These are phyloP conservation scores for Lottia gigantea DNA, from an alignment of 2,888 invertebrate genomes.

Conservation along the genomic window DNA sequence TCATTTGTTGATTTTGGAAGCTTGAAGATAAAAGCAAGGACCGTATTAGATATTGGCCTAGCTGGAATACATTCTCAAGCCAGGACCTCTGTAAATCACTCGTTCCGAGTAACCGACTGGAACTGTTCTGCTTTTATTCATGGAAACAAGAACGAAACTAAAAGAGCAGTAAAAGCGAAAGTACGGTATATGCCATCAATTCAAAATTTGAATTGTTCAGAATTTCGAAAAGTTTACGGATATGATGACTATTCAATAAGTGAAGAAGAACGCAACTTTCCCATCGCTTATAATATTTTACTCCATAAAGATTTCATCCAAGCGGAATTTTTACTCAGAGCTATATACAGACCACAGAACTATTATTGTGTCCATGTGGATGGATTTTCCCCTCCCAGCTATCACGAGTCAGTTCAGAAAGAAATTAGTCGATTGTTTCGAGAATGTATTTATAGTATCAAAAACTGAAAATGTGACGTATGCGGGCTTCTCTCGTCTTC, in stretches of 20 bases:
- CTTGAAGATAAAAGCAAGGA: no score
- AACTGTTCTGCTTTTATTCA: no score
- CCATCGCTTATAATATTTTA: slow-evolving; percentile 61
- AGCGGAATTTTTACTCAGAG: slow-evolving; percentile 53
- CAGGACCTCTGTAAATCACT: no score
- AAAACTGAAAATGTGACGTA: slow-evolving; percentile 61
- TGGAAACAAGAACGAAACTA: no score
- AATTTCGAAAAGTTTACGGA: slow-evolving; percentile 38
- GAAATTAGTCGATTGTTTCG: slow-evolving; percentile 56
- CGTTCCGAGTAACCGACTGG: no score
- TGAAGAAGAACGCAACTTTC: slow-evolving; percentile 48
- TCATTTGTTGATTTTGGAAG: no score
- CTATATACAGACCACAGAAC: slow-evolving; percentile 63
- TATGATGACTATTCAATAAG: slow-evolving; percentile 29
- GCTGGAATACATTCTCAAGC: no score
- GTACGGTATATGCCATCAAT: not conserved
- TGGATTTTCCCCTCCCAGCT: slow-evolving; percentile 34
- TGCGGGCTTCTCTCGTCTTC: slow-evolving; percentile 59
- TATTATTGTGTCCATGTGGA: slow-evolving; percentile 66
- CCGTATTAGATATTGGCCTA: no score
- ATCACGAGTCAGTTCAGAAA: slow-evolving; percentile 41
- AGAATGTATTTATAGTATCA: slow-evolving; percentile 64
- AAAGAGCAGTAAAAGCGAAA: no score
- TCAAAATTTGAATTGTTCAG: slow-evolving; percentile 39
- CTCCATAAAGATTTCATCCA: slow-evolving; percentile 57